These are phyloP conservation scores for Pandion haliaetus DNA, from an alignment of 2,113 vertebrate genomes.

Conservation along the genomic window DNA sequence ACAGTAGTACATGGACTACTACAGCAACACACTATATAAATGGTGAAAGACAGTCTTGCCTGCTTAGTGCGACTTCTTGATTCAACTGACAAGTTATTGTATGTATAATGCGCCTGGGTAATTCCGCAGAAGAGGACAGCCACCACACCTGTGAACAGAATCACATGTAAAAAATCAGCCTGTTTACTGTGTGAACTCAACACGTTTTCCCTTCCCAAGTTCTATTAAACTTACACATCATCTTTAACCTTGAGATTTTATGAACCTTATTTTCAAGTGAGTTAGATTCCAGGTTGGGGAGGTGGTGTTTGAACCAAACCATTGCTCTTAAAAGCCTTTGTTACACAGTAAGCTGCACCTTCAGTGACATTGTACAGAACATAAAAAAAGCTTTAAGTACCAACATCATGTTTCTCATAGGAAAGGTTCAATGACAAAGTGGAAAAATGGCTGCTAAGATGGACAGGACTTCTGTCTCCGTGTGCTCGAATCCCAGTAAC, in stretches of 20 bases:
- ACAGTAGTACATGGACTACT: background rate
- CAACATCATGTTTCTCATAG: background rate
- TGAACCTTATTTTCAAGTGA: background rate
- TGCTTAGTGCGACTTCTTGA: conserved; percentile 94
- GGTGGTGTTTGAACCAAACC: background rate
- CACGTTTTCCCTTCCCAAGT: background rate
- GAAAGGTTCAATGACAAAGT: background rate
- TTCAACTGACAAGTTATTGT: conserved; percentile 91
- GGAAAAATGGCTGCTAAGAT: background rate
- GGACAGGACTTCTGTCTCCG: background rate
- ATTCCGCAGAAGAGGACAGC: conserved; percentile 95
- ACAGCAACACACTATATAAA: background rate
- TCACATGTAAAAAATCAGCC: background rate
- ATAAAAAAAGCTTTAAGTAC: background rate
- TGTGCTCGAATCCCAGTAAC: background rate
- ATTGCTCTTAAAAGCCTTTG: background rate
- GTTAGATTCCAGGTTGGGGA: background rate
- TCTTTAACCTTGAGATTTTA: background rate
- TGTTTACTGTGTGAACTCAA: background rate
- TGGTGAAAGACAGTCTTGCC: conserved; percentile 71
- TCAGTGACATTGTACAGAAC: rapidly evolving
- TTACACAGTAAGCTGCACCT: background rate
- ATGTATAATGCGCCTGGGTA: conserved; percentile 95
- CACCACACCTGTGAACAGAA: conserved; percentile 85
- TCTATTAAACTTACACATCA: background rate